A percentile compares a stretch with the other conserved stretches of the same genome.
phyloP scores from a whole-genome alignment of 2,113 vertebrate species.

The Rhinopomastus cyanomelas region DNA sequence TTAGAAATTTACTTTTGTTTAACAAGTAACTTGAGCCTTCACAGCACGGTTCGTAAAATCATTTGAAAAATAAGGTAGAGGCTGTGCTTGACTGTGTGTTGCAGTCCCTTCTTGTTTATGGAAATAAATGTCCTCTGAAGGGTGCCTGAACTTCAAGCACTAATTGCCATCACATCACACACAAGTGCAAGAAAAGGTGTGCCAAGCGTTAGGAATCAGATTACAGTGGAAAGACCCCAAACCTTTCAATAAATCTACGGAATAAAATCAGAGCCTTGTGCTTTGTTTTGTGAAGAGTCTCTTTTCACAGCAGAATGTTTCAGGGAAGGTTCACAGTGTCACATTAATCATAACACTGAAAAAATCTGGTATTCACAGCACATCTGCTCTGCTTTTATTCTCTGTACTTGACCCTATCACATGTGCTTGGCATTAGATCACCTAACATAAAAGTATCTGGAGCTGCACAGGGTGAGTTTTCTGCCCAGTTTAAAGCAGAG shows the following conservation, averaged over 20 bases:
- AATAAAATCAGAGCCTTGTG: neutral
- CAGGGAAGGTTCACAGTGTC: neutral
- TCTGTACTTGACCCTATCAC: neutral
- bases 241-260: neutral
- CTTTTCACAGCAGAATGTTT: neutral
- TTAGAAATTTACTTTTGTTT: neutral
- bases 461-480: neutral
- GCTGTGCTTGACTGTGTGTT: neutral
- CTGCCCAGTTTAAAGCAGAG: neutral
- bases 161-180: neutral
- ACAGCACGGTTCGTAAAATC: neutral
- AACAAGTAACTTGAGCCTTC: neutral
- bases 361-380: neutral
- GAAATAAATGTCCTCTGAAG: neutral
- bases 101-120: neutral
- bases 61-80: neutral
- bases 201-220: neutral
- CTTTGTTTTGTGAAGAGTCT: neutral
- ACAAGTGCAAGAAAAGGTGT: neutral
- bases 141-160: neutral
- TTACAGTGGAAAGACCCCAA: neutral
- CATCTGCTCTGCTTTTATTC: slow-evolving; percentile 38
- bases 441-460: neutral
- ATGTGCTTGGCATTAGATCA: neutral
- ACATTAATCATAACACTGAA: neutral